These are phyloP conservation scores for Bhutanitis thaidina DNA, from an alignment of 2,888 invertebrate genomes.

Conservation along the genomic window DNA sequence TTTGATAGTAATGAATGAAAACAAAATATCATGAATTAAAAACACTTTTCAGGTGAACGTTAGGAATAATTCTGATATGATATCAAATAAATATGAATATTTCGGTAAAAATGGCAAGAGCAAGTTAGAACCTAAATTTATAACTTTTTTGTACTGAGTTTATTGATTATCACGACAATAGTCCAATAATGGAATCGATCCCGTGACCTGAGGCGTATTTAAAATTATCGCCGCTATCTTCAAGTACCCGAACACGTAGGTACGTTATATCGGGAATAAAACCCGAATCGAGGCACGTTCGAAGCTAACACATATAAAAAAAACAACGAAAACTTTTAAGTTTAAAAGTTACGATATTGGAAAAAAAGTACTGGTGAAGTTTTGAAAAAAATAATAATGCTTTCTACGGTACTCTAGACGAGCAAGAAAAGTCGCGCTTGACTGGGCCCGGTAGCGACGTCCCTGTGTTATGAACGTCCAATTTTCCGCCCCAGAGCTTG, in stretches of 20 bases:
- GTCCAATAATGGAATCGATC: neutral
- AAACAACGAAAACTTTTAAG: neutral
- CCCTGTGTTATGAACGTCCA: slow-evolving; percentile 22
- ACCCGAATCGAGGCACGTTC: neutral
- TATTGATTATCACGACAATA: no score
- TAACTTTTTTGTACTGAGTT: no score
- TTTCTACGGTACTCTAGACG: slow-evolving; percentile 3
- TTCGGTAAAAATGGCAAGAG: no score
- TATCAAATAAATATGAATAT: no score
- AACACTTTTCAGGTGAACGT: no score
- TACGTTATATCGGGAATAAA: neutral
- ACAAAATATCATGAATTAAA: no score
- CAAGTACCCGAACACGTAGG: neutral
- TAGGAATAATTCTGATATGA: no score
- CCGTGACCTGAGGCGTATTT: neutral
- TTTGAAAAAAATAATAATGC: slow-evolving; percentile 5
- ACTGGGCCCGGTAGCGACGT: slow-evolving; percentile 8
- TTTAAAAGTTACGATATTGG: neutral
- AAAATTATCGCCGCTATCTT: neutral
- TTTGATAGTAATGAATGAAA: no score
- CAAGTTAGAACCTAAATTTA: no score
- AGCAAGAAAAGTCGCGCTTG: slow-evolving; percentile 11
- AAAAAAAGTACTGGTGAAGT: neutral
- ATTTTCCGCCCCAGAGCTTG: slow-evolving; percentile 19
- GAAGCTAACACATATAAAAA: neutral